Conservation (phyloP, 2,113 vertebrate species). For the Centropus unirufus region DNA sequence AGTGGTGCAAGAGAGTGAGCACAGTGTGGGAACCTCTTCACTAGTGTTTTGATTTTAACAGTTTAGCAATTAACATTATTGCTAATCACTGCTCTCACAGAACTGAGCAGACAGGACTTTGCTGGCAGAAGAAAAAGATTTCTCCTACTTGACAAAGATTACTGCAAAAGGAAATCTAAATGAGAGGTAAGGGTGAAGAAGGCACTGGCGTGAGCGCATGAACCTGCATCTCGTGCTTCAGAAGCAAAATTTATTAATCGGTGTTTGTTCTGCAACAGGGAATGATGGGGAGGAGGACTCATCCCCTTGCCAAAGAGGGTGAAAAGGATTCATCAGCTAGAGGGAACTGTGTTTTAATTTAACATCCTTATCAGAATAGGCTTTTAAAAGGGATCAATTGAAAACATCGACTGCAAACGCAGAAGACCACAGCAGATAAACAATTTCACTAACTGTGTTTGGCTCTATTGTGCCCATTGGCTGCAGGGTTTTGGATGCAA, state of each 20-base stretch:
- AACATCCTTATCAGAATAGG: not conserved
- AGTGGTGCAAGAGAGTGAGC: not conserved
- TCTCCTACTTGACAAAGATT: not conserved
- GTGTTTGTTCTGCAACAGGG: not conserved
- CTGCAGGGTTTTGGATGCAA: not conserved
- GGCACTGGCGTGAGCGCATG: accelerated
- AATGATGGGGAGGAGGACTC: not conserved
- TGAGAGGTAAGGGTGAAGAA: not conserved
- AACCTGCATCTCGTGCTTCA: not conserved
- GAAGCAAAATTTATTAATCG: not conserved
- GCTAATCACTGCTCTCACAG: not conserved
- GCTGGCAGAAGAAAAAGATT: not conserved
- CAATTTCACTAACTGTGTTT: not conserved
- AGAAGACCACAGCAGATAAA: not conserved
- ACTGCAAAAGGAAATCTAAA: not conserved
- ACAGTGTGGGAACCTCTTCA: not conserved
- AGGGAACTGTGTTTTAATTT: not conserved
- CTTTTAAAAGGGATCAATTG: not conserved
- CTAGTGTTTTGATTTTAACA: not conserved
- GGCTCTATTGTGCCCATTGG: not conserved
- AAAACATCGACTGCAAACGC: not conserved
- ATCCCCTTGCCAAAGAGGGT: not conserved
- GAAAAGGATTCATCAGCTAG: not conserved
- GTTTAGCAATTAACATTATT: not conserved
- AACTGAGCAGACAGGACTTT: not conserved